Evolutionary conservation across 2,888 invertebrate species (phyloP).

Genomic region (Lampropteryx suffumata): DNA sequence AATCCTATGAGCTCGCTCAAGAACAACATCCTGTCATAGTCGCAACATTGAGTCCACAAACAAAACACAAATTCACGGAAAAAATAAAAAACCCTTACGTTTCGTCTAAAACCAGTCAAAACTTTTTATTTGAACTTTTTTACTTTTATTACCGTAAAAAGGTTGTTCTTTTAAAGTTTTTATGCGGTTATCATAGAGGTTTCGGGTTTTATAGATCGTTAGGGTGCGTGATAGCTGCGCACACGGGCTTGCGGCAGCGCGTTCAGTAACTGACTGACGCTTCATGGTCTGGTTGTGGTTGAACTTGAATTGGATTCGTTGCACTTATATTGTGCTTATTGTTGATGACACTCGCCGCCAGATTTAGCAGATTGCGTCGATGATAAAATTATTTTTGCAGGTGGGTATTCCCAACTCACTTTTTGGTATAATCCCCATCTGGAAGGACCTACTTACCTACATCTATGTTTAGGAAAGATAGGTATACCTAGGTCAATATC

Average conservation of each 20-base stretch:
- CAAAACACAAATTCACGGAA: conserved; percentile 68
- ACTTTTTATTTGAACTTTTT: conserved; percentile 29
- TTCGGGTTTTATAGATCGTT: background rate
- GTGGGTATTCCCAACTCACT: too few species aligned
- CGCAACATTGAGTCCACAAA: conserved; percentile 65
- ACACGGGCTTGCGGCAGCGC: conserved; percentile 2
- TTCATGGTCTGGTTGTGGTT: conserved; percentile 17
- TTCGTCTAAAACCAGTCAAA: conserved; percentile 25
- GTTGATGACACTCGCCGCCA: conserved; percentile 20
- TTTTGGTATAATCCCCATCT: too few species aligned
- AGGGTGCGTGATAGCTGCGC: background rate
- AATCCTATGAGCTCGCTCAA: conserved; percentile 54
- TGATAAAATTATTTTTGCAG: conserved; percentile 1
- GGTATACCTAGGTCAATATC: too few species aligned
- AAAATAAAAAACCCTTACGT: conserved; percentile 21
- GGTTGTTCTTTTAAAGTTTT: background rate
- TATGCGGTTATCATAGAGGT: conserved; percentile 6
- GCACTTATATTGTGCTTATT: conserved; percentile 33
- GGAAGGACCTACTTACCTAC: too few species aligned
- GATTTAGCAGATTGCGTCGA: conserved; percentile 18
- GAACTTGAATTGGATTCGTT: conserved; percentile 28
- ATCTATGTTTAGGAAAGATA: too few species aligned
- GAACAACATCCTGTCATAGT: conserved; percentile 72
- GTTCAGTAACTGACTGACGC: conserved; percentile 12
- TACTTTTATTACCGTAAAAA: background rate